Base-by-base conservation (phyloP, 2,888 invertebrate genomes). In the Plebejus argus region DNA sequence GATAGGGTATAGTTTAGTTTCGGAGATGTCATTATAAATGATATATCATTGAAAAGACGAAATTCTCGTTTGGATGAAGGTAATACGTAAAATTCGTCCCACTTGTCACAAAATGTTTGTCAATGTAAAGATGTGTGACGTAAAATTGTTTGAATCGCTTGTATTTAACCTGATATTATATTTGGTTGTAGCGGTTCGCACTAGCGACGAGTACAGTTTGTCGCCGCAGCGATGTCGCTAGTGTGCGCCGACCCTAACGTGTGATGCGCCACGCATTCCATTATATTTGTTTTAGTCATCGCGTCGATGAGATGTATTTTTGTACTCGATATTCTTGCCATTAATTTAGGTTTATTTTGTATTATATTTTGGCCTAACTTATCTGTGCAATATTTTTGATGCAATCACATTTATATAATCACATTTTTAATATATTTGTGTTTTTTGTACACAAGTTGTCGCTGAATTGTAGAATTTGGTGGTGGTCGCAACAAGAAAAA, bases 271-370 rank as follows among this genome's bases (percentile, higher is more conserved):
- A 39, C 28, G 45, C n/a, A 77, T 33, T 18, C 49, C 18, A 35
- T n/a, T 53, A 23, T 56, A 20, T 78, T 76, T 76, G 53, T 20
- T 33, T 49, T 2, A n/a, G 28, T 53, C 76, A 53, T 74, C 49
- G 5, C 61, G 12, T 66, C 18, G 28, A 66, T 15, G 74, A 74
- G 53, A 49, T 49, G 74, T 74, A 74, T 74, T 74, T 74, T 74
- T 74, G 28, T 74, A 74, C 53, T 49, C 74, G 8, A 77, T 76
- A 72, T 78, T 77, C 88, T 88, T 88, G 88, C 88, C 88, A 87
- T 85, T 86, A 84, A 82, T 85, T 82, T 77, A 76, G 56, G 75
- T 53, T 77, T 45, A 74, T 76, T 71, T 77, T 78, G 76, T 77
- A 71, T 76, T 61, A 78, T 76, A 76, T 78, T 39, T 71, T 78